These are phyloP conservation scores for Melanophora roralis DNA, from an alignment of 2,888 invertebrate genomes.

Conservation along the genomic window DNA sequence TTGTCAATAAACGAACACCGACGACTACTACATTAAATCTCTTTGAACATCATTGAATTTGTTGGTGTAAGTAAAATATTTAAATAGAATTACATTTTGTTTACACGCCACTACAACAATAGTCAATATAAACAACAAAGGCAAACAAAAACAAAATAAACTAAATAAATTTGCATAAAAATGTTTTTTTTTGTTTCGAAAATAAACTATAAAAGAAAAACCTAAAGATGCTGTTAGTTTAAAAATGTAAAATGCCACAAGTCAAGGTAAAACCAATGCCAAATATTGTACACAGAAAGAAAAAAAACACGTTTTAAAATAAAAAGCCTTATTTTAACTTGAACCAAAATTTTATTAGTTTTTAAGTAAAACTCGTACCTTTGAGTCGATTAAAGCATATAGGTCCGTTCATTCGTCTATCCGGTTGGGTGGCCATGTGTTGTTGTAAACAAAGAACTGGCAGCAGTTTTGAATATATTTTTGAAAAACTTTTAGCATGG, in stretches of 20 bases:
- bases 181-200: too few relatives aligned
- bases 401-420: too few relatives aligned
- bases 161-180: constrained; percentile 51
- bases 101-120: constrained; percentile 32
- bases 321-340: too few relatives aligned
- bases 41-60: constrained; percentile 40
- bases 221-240: background rate
- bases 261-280: constrained; percentile 9
- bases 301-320: too few relatives aligned
- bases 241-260: constrained; percentile 25
- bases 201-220: background rate
- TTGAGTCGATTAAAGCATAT: too few relatives aligned
- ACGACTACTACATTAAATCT: background rate
- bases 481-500: too few relatives aligned
- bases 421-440: too few relatives aligned
- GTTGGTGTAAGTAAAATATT: constrained; percentile 56
- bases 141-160: background rate
- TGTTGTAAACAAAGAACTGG: too few relatives aligned
- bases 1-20: background rate
- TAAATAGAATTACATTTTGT: constrained; percentile 57
- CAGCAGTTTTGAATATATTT: too few relatives aligned
- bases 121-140: constrained; percentile 2
- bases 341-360: too few relatives aligned
- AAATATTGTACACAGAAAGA: too few relatives aligned
- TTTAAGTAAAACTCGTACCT: too few relatives aligned